Percentiles rank a stretch among this genome's conserved stretches.
Evolutionary conservation across 2,113 vertebrate genomes (phyloP).

Genomic region (Halcyon malimbica): DNA sequence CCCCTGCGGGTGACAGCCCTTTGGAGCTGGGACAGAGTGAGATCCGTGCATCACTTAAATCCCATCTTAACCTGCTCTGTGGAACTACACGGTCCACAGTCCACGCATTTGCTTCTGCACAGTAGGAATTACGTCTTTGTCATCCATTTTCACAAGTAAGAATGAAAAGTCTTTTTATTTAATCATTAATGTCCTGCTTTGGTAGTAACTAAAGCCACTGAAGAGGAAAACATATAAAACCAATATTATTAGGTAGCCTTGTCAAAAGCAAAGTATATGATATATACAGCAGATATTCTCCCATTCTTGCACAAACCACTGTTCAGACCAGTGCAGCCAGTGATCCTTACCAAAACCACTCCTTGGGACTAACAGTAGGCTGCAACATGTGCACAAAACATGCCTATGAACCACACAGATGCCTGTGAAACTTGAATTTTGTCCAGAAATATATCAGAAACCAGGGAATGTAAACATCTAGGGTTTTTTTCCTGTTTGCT

Average conservation of each 20-base stretch:
- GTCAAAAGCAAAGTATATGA: not conserved
- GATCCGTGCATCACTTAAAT: not conserved
- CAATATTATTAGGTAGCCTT: not conserved
- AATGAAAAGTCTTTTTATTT: not conserved
- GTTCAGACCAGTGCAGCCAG: not conserved
- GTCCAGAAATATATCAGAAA: not conserved
- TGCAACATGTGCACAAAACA: rapidly evolving
- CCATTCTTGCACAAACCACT: not conserved
- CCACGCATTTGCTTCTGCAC: not conserved
- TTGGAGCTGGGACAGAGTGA: rapidly evolving
- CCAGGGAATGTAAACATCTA: not conserved
- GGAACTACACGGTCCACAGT: rapidly evolving
- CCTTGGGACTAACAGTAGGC: not conserved
- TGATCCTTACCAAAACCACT: not conserved
- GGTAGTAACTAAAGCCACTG: not conserved
- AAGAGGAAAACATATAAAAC: not conserved
- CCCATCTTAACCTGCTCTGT: not conserved
- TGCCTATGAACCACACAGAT: not conserved
- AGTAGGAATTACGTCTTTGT: rapidly evolving
- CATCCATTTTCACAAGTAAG: not conserved
- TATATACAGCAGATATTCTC: not conserved
- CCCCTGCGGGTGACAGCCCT: rapidly evolving
- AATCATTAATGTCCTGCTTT: not conserved
- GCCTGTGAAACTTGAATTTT: not conserved
- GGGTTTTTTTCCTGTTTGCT: too few species aligned